Evolutionary conservation across 2,888 invertebrate species (phyloP), one percentile per base, ranked within the genome.

Genomic region (Stenodera caucasica): DNA sequence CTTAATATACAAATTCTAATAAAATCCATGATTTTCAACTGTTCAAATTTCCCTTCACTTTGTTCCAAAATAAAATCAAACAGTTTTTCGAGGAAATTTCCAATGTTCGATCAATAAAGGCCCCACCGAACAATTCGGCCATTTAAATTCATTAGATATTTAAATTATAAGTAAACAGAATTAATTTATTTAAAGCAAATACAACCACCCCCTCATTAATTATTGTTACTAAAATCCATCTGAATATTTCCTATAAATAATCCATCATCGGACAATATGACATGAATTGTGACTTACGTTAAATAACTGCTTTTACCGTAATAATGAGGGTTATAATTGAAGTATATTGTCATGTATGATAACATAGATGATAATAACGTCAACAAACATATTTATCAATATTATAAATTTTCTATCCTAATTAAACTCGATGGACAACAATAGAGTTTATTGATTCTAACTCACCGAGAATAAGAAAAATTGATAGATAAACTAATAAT

Each of bases 231-330:
- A 26, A 26, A 33, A 5, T n/a, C 12, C n/a, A 12, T 33, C 33
- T 2, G 4, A 4, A 15, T 35, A 4, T 8, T 14, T 2, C 2
- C 14, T 14, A 11, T 2, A 37, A 15, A 55, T 55, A 62, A 62
- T 62, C 55, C 58, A 62, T 62, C 58, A 62, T 53, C 11, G 2
- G 2, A n/a, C 15, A 49, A 15, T 29, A 35, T 32, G 53, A 58
- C 55, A 37, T 55, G 56, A 35, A 55, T 56, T 62, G 56, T 62
- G 59, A 56, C 53, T 61, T 53, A 45, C 40, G 55, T 45, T 58
- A 57, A 61, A 53, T 53, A 55, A 49, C 37, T 37, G 37, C 33
- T 53, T 49, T 56, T 56, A 55, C 49, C 1, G 18, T 9, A 18
- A 52, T 49, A 62, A 58, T 58, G 5, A 26, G 2, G 40, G 53